These are phyloP conservation scores for Odontamblyopus lacepedii DNA, from an alignment of 2,797 vertebrate genomes.

Conservation along the genomic window DNA sequence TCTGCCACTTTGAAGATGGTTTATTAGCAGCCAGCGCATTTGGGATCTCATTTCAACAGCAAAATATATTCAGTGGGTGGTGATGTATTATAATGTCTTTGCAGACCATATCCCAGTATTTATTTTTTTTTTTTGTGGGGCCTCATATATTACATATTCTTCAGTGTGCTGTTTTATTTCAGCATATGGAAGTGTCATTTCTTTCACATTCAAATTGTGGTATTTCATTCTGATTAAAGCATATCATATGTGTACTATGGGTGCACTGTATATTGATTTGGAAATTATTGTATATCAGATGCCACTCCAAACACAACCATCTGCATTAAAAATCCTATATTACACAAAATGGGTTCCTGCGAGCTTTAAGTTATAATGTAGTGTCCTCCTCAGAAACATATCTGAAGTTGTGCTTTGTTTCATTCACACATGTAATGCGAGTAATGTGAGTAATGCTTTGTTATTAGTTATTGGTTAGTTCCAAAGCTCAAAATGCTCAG, in stretches of 20 bases:
- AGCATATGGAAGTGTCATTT: background rate
- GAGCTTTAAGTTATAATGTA: no score
- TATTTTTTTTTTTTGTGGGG: slow-evolving; percentile 25
- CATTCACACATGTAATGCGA: no score
- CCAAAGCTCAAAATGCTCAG: no score
- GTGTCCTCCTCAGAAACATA: no score
- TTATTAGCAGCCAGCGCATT: slow-evolving; percentile 65
- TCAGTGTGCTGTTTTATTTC: slow-evolving; percentile 6
- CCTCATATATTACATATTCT: slow-evolving; percentile 31
- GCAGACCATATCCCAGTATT: slow-evolving; percentile 48
- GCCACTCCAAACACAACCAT: background rate
- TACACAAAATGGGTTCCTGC: no score
- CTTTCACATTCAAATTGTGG: background rate
- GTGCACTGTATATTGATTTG: background rate
- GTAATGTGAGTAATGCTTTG: no score
- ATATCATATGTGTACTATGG: background rate
- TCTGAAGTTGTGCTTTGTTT: no score
- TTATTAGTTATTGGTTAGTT: no score
- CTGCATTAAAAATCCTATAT: background rate
- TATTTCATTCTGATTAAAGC: background rate
- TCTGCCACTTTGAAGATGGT: slow-evolving; percentile 65
- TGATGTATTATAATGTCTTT: slow-evolving; percentile 61
- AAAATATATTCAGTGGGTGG: slow-evolving; percentile 59
- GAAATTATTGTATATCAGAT: background rate
- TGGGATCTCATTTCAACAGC: slow-evolving; percentile 68